A percentile compares a stretch with the other conserved stretches of the same genome.
Evolutionary conservation across 2,797 vertebrate species (phyloP).

Genomic region (Okamejei kenojei): DNA sequence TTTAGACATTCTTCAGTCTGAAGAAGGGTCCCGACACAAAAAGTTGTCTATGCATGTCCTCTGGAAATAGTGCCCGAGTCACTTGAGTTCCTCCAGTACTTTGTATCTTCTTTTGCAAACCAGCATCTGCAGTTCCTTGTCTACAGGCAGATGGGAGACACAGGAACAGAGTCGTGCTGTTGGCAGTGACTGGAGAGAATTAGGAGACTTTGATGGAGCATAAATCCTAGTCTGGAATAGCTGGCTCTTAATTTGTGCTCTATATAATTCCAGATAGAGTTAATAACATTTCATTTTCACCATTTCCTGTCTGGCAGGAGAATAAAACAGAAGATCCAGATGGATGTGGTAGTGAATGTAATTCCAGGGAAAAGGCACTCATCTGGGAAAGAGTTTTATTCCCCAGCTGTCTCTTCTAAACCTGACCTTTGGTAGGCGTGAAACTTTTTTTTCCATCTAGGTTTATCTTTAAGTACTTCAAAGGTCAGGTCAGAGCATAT

Average conservation of each 20-base stretch:
- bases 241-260: not conserved
- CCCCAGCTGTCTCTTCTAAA: not conserved
- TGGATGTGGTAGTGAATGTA: not conserved
- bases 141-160: not conserved
- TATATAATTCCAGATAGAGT: not conserved
- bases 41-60: no score
- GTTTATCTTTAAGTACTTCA: no score
- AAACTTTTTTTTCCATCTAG: no score
- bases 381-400: not conserved
- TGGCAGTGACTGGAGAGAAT: not conserved
- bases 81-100: no score
- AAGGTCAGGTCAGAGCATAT: not conserved
- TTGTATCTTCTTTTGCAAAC: no score
- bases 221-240: not conserved
- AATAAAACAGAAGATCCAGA: not conserved
- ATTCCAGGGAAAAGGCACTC: not conserved
- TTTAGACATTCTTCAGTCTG: no score
- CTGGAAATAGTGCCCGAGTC: no score
- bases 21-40: no score
- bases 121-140: no score
- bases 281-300: not conserved
- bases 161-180: not conserved
- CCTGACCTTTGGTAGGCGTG: not conserved
- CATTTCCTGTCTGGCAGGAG: not conserved
- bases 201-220: not conserved